Conservation (phyloP, 2,888 invertebrate species). For the Trichopria drosophilae region DNA sequence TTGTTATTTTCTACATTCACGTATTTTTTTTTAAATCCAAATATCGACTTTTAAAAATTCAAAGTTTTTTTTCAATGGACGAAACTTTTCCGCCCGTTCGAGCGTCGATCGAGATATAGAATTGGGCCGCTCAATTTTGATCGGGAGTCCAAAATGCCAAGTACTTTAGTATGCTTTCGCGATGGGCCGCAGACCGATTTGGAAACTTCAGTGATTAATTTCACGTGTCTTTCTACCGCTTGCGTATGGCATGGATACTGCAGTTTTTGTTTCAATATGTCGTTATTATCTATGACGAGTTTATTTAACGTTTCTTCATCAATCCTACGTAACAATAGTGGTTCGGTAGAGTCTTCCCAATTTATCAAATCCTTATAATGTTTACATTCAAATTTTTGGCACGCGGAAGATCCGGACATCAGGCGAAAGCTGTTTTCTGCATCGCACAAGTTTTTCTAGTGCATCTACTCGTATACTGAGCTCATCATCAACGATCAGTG, state of each 20-base stretch:
- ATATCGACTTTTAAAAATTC: too few relatives aligned
- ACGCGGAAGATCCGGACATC: background rate
- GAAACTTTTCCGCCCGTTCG: too few relatives aligned
- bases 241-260: slow-evolving; percentile 5
- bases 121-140: too few relatives aligned
- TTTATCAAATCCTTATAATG: background rate
- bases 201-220: slow-evolving; percentile 2
- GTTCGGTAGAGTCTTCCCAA: slow-evolving; percentile 5
- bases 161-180: too few relatives aligned
- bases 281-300: background rate
- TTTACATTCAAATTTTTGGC: background rate
- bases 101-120: too few relatives aligned
- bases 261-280: background rate
- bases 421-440: background rate
- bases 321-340: slow-evolving; percentile 3
- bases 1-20: too few relatives aligned
- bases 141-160: too few relatives aligned
- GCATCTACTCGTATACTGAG: slow-evolving; percentile 51
- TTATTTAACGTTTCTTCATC: background rate
- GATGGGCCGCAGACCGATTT: slow-evolving; percentile 8
- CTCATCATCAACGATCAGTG: slow-evolving; percentile 37
- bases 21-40: too few relatives aligned
- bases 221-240: slow-evolving; percentile 8
- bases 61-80: too few relatives aligned
- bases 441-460: background rate